phyloP scores from a whole-genome alignment of 2,888 invertebrate genomes.

The Scaptomyza cyrtandrae region DNA sequence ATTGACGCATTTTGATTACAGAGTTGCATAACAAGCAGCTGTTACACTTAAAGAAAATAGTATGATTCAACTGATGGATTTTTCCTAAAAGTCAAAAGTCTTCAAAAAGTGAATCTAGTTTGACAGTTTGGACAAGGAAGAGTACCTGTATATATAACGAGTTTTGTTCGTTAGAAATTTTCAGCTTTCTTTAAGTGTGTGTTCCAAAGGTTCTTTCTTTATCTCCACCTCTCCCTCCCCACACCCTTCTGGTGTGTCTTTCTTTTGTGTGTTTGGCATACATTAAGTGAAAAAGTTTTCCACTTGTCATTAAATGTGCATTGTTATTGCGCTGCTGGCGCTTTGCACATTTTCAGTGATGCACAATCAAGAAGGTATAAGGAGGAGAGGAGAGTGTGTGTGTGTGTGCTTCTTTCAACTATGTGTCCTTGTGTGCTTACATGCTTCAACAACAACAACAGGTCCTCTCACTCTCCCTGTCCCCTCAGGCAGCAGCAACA shows the following conservation, averaged over 20 bases:
- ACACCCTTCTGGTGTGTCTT: conserved; percentile 8
- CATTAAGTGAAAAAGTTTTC: conserved; percentile 79
- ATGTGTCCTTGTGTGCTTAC: conserved; percentile 41
- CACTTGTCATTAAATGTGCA: conserved; percentile 80
- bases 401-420: conserved; percentile 7
- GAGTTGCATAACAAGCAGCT: conserved; percentile 64
- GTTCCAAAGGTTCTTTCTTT: neutral
- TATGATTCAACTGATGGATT: too few relatives aligned
- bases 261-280: conserved; percentile 61
- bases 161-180: neutral
- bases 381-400: neutral
- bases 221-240: neutral
- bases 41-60: conserved; percentile 2
- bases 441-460: conserved; percentile 13
- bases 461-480: conserved; percentile 15
- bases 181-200: conserved; percentile 3
- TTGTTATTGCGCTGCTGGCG: conserved; percentile 70
- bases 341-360: conserved; percentile 51
- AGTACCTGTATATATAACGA: too few relatives aligned
- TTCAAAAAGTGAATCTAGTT: too few relatives aligned
- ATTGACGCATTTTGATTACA: conserved; percentile 66
- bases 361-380: conserved; percentile 24
- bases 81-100: neutral
- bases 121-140: too few relatives aligned
- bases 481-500: conserved; percentile 16